These are phyloP conservation scores for Leptinotarsa juncta DNA, from an alignment of 2,888 invertebrate species.

Conservation along the genomic window DNA sequence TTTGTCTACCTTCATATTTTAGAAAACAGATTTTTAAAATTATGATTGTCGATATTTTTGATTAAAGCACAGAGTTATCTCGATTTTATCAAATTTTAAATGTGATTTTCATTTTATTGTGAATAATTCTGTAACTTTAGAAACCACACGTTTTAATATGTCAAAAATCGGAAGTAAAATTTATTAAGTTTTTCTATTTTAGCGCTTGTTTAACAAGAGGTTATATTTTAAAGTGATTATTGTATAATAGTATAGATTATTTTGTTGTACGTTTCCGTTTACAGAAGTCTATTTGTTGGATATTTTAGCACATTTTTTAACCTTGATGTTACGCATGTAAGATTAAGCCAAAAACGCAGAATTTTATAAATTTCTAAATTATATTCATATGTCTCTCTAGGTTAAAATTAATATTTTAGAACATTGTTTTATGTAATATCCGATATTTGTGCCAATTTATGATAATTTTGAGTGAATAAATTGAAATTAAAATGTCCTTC, in stretches of 20 bases:
- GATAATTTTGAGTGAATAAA: conserved; percentile 55
- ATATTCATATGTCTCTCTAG: conserved; percentile 34
- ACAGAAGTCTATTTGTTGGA: conserved; percentile 43
- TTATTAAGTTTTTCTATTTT: conserved; percentile 46
- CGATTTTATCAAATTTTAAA: conserved; percentile 28
- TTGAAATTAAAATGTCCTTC: conserved; percentile 44
- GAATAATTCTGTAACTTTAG: conserved; percentile 36
- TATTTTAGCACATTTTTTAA: conserved; percentile 42
- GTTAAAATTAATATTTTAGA: conserved; percentile 42
- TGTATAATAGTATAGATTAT: conserved; percentile 42
- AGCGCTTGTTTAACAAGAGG: conserved; percentile 44
- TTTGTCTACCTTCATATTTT: conserved; percentile 44
- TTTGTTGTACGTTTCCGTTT: conserved; percentile 43
- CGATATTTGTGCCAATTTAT: conserved; percentile 57
- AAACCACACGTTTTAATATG: conserved; percentile 34
- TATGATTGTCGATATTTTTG: conserved; percentile 39
- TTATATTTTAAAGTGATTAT: conserved; percentile 47
- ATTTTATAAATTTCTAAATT: conserved; percentile 33
- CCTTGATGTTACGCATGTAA: conserved; percentile 43
- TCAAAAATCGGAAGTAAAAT: conserved; percentile 31
- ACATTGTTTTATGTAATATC: conserved; percentile 46
- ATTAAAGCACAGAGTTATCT: conserved; percentile 35
- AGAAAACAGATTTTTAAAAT: conserved; percentile 39
- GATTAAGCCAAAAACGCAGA: conserved; percentile 43
- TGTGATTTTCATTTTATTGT: conserved; percentile 30